Percentiles rank a stretch among this genome's conserved stretches.
Conservation (phyloP, 2,113 vertebrate species). For the Glaucomys volans region DNA sequence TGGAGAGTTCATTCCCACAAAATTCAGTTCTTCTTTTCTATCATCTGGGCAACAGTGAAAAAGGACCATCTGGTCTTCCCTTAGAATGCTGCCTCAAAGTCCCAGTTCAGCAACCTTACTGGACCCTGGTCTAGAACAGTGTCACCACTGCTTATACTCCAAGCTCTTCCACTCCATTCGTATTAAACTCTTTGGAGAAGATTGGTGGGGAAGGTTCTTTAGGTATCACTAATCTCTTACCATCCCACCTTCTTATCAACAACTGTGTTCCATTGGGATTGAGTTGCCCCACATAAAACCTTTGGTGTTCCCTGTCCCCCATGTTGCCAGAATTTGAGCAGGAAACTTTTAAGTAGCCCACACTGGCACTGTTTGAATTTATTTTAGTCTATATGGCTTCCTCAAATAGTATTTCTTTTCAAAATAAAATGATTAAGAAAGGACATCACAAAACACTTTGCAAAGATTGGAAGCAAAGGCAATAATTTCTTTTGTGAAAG, state of each 20-base stretch:
- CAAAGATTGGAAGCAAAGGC: background rate
- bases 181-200: background rate
- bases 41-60: background rate
- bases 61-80: background rate
- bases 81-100: background rate
- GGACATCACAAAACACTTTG: background rate
- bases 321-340: background rate
- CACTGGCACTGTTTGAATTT: background rate
- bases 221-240: background rate
- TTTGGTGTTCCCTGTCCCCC: background rate
- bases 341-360: background rate
- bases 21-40: background rate
- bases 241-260: background rate
- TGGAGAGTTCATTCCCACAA: background rate
- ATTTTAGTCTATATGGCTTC: background rate
- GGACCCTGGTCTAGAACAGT: background rate
- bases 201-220: background rate
- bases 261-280: background rate
- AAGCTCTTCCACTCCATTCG: background rate
- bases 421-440: conserved; percentile 33
- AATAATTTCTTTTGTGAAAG: background rate
- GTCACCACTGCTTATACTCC: background rate
- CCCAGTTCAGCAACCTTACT: background rate
- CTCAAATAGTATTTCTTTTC: background rate
- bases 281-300: background rate